Evolutionary conservation across 2,888 invertebrate genomes (phyloP), one percentile per base, ranked within the genome.

Genomic region (Iphiclides podalirius): DNA sequence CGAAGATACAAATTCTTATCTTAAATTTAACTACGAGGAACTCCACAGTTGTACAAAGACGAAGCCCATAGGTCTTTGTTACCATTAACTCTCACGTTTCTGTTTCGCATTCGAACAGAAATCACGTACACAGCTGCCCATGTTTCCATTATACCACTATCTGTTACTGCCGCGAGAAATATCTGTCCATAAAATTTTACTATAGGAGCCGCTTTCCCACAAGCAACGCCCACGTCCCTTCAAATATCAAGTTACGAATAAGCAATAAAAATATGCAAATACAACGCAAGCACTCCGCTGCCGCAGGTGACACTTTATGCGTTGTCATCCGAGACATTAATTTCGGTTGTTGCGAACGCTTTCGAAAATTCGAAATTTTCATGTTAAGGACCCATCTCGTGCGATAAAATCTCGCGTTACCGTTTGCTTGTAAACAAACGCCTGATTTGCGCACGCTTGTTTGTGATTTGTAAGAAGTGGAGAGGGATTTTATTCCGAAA

Each of bases 211-310:
- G 41, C 50, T 41, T 36, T 28, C 11, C 31, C 45, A 23, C 50
- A 3, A 6, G 20, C 50, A 14, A 40, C 50, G 50, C 36, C 15
- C 16, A 34, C 31, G 8, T 13, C 39, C 50, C 41, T 45, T 41
- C 44, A 44, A 48, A 55, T 53, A 53, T 53, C 55, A 48, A 36
- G 51, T 57, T 54, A 48, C 57, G 31, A 51, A 51, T 51, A 51
- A 51, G 50, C 46, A 45, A 42, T 52, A 39, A 55, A 48, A 52
- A 52, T 55, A 55, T 55, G 55, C 52, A 51, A 51, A 55, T 52
- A 26, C 20, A 31, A 9, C 37, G 46, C 52, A 46, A 31, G 48
- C 54, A 46, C 44, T 34, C 28, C 38, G 45, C 39, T 42, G 52
- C 26, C 41, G 46, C 47, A 46, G 42, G 40, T 48, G 41, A 48